These are phyloP conservation scores for Podargus strigoides DNA, from an alignment of 2,797 vertebrate species.

Conservation along the genomic window DNA sequence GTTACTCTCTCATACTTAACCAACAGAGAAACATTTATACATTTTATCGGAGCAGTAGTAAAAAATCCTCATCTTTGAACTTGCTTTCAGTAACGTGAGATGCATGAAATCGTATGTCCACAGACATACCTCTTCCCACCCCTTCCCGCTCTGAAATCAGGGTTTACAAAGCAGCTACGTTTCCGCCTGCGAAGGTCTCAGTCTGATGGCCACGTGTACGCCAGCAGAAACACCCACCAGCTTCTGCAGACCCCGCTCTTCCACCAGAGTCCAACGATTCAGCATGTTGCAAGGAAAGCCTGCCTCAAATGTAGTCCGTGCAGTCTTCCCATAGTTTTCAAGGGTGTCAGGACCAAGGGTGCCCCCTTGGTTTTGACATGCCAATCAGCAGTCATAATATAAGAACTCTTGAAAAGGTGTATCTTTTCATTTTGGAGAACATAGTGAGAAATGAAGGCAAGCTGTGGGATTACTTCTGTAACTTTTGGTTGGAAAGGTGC, in stretches of 20 bases:
- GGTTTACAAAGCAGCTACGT: neutral
- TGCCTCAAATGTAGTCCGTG: neutral
- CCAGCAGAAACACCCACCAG: neutral
- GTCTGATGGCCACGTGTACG: accelerated
- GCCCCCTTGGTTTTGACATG: neutral
- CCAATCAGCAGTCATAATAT: neutral
- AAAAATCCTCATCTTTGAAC: neutral
- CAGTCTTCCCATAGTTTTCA: neutral
- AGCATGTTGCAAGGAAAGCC: neutral
- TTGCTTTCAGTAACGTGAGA: neutral
- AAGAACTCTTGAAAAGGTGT: neutral
- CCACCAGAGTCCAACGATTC: neutral
- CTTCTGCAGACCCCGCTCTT: neutral
- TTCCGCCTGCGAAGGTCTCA: neutral
- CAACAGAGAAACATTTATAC: neutral
- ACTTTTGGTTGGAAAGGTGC: neutral
- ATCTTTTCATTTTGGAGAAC: neutral
- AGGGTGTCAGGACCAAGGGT: neutral
- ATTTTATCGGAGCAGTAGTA: neutral
- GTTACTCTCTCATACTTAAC: neutral
- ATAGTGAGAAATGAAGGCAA: neutral
- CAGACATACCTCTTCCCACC: neutral
- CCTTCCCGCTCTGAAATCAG: neutral
- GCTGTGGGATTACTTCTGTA: neutral
- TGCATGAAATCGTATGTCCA: neutral